Conservation (phyloP, 2,113 vertebrate genomes). For the Recurvirostra avosetta region DNA sequence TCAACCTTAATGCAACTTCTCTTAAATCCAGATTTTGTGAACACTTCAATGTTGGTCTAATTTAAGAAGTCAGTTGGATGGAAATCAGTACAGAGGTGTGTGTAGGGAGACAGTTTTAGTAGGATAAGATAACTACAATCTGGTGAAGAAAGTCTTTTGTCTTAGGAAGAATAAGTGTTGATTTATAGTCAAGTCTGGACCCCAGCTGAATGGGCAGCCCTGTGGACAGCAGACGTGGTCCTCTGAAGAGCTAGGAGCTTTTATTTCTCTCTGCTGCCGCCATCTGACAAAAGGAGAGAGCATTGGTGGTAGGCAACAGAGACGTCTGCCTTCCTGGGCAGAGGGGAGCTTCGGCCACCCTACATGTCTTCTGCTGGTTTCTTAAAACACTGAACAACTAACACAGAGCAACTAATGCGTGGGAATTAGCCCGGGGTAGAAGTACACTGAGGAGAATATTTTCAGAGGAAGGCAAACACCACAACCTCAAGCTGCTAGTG, state of each 20-base stretch:
- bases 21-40: neutral
- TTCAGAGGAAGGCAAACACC: neutral
- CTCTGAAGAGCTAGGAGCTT: neutral
- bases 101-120: neutral
- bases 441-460: neutral
- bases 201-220: neutral
- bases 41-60: neutral
- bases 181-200: neutral
- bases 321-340: neutral
- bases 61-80: neutral
- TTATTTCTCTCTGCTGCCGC: constrained; percentile 15
- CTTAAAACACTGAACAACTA: neutral
- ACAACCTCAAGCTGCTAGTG: neutral
- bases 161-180: neutral
- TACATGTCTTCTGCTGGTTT: neutral
- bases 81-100: neutral
- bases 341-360: neutral
- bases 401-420: neutral
- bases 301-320: neutral
- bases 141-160: neutral
- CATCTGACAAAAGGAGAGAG: neutral
- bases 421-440: neutral
- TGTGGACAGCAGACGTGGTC: neutral
- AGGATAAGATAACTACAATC: neutral
- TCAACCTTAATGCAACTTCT: neutral